phyloP scores from a whole-genome alignment of 2,888 invertebrate species.

The Cecidostiba fungosa region DNA sequence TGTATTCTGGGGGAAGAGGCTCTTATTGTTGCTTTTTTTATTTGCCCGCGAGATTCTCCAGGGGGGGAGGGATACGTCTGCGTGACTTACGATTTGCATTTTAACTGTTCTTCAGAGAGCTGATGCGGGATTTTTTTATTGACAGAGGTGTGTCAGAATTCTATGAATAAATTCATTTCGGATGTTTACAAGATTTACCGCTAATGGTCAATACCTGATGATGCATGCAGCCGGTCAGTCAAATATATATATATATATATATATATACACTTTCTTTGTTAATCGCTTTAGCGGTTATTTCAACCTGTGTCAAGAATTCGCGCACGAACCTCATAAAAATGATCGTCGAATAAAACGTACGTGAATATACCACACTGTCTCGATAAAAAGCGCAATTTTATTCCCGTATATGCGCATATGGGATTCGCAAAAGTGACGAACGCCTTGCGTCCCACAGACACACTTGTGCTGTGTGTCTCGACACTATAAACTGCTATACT shows the following conservation, averaged over 20 bases:
- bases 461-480: background rate
- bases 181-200: conserved; percentile 11
- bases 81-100: background rate
- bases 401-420: background rate
- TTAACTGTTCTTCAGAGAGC: background rate
- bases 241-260: no score
- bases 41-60: background rate
- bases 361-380: no score
- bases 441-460: background rate
- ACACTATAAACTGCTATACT: background rate
- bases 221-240: background rate
- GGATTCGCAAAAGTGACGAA: background rate
- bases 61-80: background rate
- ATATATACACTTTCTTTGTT: background rate
- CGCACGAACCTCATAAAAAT: no score
- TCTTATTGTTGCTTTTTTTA: background rate
- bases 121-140: background rate
- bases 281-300: background rate
- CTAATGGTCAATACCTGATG: background rate
- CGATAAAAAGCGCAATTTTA: background rate
- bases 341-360: no score
- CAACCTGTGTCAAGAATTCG: background rate
- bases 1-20: background rate
- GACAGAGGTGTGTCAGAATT: background rate
- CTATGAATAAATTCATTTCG: conserved; percentile 18